Evolutionary conservation across 1,140 invertebrate genomes (phyloP).

Genomic region (Drosophila baimaii): DNA sequence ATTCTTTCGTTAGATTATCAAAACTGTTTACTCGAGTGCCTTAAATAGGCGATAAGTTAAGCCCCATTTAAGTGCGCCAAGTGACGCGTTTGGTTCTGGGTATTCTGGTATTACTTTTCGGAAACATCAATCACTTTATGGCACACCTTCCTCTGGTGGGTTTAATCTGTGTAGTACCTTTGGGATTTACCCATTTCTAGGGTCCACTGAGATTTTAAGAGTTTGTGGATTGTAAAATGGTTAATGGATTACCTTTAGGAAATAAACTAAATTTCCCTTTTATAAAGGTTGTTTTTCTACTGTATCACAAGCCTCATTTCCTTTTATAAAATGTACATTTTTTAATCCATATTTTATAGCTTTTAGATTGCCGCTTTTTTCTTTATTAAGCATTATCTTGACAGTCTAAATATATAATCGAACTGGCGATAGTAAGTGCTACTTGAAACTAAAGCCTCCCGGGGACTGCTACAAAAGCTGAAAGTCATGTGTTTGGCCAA

Average conservation of each 20-base stretch:
- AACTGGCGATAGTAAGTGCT: slow-evolving; percentile 13
- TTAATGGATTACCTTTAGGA: not conserved
- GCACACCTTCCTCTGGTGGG: not conserved
- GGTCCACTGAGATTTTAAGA: not conserved
- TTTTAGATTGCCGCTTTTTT: slow-evolving; percentile 17
- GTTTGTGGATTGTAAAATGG: not conserved
- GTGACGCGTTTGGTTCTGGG: slow-evolving; percentile 22
- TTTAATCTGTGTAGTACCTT: not conserved
- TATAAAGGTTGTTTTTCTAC: not conserved
- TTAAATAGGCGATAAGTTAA: slow-evolving; percentile 34
- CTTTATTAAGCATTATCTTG: slow-evolving; percentile 19
- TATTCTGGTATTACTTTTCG: slow-evolving; percentile 17
- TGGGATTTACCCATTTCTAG: not conserved
- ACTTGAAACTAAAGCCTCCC: slow-evolving; percentile 29
- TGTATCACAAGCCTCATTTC: not conserved
- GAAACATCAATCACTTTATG: slow-evolving; percentile 17
- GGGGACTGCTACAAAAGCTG: slow-evolving; percentile 18
- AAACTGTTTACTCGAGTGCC: slow-evolving; percentile 15
- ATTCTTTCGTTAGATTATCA: slow-evolving; percentile 17
- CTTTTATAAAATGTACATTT: not conserved
- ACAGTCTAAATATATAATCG: slow-evolving; percentile 34
- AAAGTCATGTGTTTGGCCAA: not conserved
- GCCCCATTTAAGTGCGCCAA: slow-evolving; percentile 8
- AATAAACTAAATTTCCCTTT: too few relatives aligned
- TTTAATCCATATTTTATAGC: slow-evolving; percentile 3